Percentiles rank a stretch among this genome's conserved stretches.
phyloP scores from a whole-genome alignment of 2,888 invertebrate species.

The Scaptomyza parva region DNA sequence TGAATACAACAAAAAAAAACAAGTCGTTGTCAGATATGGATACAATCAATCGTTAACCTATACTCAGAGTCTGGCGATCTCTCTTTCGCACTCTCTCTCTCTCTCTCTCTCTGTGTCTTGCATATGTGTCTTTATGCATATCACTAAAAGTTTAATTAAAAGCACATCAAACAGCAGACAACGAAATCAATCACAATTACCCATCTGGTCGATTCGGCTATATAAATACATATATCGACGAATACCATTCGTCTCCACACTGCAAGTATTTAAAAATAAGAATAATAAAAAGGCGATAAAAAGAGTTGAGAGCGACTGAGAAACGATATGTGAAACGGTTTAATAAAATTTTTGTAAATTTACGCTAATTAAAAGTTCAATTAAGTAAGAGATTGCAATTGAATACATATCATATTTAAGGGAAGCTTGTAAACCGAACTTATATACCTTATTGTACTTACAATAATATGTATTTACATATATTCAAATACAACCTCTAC shows the following conservation, averaged over 20 bases:
- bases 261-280: slow-evolving; percentile 33
- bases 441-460: too few relatives aligned
- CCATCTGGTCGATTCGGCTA: slow-evolving; percentile 21
- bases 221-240: too few relatives aligned
- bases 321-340: slow-evolving; percentile 1
- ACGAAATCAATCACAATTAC: slow-evolving; percentile 77
- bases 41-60: slow-evolving; percentile 32
- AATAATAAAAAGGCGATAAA: slow-evolving; percentile 11
- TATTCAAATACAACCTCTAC: not conserved
- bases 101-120: slow-evolving; percentile 1
- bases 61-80: not conserved
- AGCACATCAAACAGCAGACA: slow-evolving; percentile 68
- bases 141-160: slow-evolving; percentile 75
- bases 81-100: too few relatives aligned
- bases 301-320: slow-evolving; percentile 10
- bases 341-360: slow-evolving; percentile 55
- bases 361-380: slow-evolving; percentile 83
- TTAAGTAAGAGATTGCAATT: slow-evolving; percentile 39
- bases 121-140: slow-evolving; percentile 76
- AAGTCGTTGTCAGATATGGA: slow-evolving; percentile 12
- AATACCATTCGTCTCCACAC: slow-evolving; percentile 1
- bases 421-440: too few relatives aligned
- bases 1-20: not conserved
- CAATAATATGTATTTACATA: too few relatives aligned
- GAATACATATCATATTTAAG: not conserved